Conservation (phyloP, 2,888 invertebrate genomes). For the Phorcus lineatus region DNA sequence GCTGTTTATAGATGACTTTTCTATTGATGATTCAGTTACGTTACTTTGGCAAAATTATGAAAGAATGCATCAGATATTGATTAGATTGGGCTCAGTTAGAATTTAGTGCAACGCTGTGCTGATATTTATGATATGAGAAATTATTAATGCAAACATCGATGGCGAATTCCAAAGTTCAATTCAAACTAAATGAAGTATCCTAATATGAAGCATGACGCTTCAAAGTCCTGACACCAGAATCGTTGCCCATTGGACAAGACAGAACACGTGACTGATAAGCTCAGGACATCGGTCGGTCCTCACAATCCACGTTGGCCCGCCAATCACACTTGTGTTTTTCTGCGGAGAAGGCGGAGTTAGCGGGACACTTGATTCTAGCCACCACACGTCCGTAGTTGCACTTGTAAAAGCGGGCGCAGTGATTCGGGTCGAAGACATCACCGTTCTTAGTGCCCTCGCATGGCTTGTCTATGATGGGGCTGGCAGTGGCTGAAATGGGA, state of each 20-base stretch:
- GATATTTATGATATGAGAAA: too few relatives aligned
- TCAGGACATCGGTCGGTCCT: conserved; percentile 35
- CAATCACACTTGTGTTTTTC: conserved; percentile 50
- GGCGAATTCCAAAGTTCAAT: neutral
- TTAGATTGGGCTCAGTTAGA: too few relatives aligned
- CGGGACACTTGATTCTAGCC: conserved; percentile 50
- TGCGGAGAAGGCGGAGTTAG: conserved; percentile 47
- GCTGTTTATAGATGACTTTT: too few relatives aligned
- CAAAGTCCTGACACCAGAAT: neutral
- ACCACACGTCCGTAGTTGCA: conserved; percentile 56
- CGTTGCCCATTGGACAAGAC: neutral
- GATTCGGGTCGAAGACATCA: conserved; percentile 47
- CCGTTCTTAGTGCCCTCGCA: conserved; percentile 50
- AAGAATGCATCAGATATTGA: too few relatives aligned
- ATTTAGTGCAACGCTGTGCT: too few relatives aligned
- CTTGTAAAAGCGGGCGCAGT: conserved; percentile 55
- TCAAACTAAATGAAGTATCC: neutral
- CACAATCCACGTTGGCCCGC: conserved; percentile 46
- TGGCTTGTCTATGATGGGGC: conserved; percentile 52
- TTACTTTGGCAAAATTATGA: too few relatives aligned
- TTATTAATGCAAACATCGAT: too few relatives aligned
- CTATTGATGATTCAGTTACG: too few relatives aligned
- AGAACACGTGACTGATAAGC: neutral
- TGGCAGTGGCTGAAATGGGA: conserved; percentile 45
- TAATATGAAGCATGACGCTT: neutral